Conservation (phyloP, 2,888 invertebrate species). For the Standfussiana lucernea region DNA sequence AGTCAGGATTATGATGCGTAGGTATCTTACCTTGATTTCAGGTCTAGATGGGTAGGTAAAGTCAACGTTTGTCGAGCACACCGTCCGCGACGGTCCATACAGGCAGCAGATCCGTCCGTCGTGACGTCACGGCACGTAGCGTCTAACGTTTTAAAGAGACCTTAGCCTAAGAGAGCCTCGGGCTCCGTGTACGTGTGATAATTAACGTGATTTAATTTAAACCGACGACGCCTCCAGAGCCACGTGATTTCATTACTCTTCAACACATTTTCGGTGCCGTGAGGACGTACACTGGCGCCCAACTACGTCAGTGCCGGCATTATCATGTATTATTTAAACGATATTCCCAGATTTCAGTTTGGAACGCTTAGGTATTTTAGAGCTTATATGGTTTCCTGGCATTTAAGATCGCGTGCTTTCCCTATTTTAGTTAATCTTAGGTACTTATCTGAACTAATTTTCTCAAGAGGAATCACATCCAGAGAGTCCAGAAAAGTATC, state of each 20-base stretch:
- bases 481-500: background rate
- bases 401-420: background rate
- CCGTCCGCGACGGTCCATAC: background rate
- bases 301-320: constrained; percentile 18
- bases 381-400: background rate
- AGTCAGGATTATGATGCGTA: background rate
- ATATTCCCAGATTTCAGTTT: constrained; percentile 26
- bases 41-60: background rate
- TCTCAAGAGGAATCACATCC: background rate
- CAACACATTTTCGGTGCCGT: constrained; percentile 79
- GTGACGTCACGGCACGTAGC: background rate
- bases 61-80: background rate
- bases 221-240: constrained; percentile 80
- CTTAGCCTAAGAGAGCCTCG: constrained; percentile 47
- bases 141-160: constrained; percentile 1
- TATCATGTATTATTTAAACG: constrained; percentile 41
- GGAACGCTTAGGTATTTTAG: constrained; percentile 14
- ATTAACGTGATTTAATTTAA: constrained; percentile 86
- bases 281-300: constrained; percentile 29
- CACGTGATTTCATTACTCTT: constrained; percentile 85
- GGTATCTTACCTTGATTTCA: background rate
- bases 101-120: background rate
- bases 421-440: background rate
- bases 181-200: constrained; percentile 76
- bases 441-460: background rate